phyloP scores from a whole-genome alignment of 2,888 invertebrate species.

The Coelopa pilipes region DNA sequence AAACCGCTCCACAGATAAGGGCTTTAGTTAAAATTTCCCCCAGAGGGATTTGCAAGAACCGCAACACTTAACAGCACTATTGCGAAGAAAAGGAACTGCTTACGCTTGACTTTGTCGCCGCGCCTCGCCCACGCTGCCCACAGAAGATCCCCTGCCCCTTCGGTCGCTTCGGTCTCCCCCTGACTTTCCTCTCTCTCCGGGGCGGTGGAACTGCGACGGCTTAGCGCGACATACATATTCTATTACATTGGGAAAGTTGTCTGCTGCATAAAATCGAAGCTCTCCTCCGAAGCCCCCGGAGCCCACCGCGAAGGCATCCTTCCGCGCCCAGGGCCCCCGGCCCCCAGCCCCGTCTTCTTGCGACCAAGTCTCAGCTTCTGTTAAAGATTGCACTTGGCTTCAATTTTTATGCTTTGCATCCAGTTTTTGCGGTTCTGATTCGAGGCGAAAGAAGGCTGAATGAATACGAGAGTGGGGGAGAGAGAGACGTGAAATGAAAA shows the following conservation, averaged over 20 bases:
- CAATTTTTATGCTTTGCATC: conserved; percentile 29
- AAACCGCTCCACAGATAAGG: neutral
- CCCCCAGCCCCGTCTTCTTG: neutral
- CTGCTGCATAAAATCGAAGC: conserved; percentile 35
- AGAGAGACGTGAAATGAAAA: neutral
- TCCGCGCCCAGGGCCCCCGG: neutral
- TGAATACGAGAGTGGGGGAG: neutral
- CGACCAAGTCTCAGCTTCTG: neutral
- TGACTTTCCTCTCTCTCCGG: neutral
- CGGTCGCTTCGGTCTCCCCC: neutral
- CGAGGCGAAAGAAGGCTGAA: neutral
- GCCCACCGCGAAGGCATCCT: neutral
- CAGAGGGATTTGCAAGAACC: conserved; percentile 4
- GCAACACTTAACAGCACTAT: conserved; percentile 17
- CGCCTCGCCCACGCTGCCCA: neutral
- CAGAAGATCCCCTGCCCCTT: neutral
- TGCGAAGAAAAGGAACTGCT: conserved; percentile 18
- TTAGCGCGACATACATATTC: conserved; percentile 10
- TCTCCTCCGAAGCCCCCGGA: neutral
- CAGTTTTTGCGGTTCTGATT: conserved; percentile 5
- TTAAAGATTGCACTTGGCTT: conserved; percentile 38
- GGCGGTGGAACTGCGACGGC: too few species aligned
- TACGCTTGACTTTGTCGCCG: conserved; percentile 22
- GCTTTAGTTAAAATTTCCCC: conserved; percentile 3
- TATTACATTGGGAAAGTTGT: conserved; percentile 32